A percentile compares a stretch with the other conserved stretches of the same genome.
Conservation (phyloP, 2,797 vertebrate species). For the Crenichthys baileyi region DNA sequence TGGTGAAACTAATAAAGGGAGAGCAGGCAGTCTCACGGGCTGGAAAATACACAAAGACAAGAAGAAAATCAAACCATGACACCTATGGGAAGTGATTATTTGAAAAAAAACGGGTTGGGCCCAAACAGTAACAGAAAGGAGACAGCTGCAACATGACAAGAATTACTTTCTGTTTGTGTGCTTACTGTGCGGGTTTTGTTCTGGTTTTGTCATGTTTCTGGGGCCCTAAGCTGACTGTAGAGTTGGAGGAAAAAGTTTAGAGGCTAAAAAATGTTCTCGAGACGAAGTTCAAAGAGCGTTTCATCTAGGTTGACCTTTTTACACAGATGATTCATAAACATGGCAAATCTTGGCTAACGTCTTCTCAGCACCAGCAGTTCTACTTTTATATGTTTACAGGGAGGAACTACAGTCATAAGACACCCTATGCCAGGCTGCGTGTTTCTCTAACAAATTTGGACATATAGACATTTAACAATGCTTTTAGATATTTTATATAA, state of each 20-base stretch:
- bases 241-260: not conserved
- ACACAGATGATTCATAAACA: not conserved
- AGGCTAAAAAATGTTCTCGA: not conserved
- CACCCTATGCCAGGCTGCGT: no score
- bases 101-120: not conserved
- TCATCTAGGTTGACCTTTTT: not conserved
- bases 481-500: not conserved
- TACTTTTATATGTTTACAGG: no score
- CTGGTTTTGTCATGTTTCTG: not conserved
- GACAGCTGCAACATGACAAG: constrained; percentile 1
- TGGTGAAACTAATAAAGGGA: constrained; percentile 7
- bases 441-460: not conserved
- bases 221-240: not conserved
- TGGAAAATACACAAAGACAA: constrained; percentile 9
- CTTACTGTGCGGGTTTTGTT: not conserved
- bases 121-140: constrained; percentile 7
- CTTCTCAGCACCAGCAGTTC: no score
- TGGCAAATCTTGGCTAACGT: no score
- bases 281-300: not conserved
- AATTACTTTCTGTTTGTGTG: constrained; percentile 2
- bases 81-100: constrained; percentile 10
- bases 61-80: constrained; percentile 10
- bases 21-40: constrained; percentile 1
- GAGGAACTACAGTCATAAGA: not conserved
- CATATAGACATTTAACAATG: not conserved